Conservation (phyloP, 1,140 invertebrate species). For the Pachypsylla venusta region DNA sequence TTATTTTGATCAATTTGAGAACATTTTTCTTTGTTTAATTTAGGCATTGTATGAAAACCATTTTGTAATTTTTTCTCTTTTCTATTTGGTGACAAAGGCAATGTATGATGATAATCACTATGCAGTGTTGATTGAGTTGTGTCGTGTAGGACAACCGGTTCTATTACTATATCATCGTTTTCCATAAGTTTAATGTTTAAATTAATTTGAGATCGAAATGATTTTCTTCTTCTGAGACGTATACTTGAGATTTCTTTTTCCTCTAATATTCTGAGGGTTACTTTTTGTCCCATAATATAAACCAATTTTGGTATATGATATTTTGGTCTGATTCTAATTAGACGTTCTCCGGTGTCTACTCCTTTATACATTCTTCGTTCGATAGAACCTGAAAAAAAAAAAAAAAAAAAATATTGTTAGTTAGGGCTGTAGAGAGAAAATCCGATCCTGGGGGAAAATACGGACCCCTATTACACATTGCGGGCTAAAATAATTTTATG, state of each 20-base stretch:
- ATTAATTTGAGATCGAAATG: slow-evolving; percentile 24
- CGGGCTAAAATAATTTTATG: too few species aligned
- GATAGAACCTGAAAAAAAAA: slow-evolving; percentile 29
- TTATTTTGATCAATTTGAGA: too few species aligned
- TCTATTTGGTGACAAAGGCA: too few species aligned
- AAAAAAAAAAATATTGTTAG: too few species aligned
- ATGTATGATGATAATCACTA: too few species aligned
- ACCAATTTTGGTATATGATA: slow-evolving; percentile 19
- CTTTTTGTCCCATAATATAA: slow-evolving; percentile 15
- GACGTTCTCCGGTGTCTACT: slow-evolving; percentile 32
- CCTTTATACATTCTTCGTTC: slow-evolving; percentile 32
- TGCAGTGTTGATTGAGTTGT: too few species aligned
- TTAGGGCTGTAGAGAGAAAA: too few species aligned
- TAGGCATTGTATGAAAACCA: too few species aligned
- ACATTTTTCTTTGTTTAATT: too few species aligned
- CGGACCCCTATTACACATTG: too few species aligned
- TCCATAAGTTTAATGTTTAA: slow-evolving; percentile 19
- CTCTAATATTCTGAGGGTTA: slow-evolving; percentile 17
- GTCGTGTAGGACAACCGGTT: background rate
- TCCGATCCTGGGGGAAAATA: too few species aligned
- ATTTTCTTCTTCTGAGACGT: slow-evolving; percentile 19
- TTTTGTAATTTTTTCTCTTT: too few species aligned
- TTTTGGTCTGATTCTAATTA: slow-evolving; percentile 27
- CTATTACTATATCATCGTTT: slow-evolving; percentile 1
- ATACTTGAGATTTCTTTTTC: slow-evolving; percentile 16